These are phyloP conservation scores for Cryptomyrus ogoouensis DNA, from an alignment of 2,113 vertebrate species.

Conservation along the genomic window DNA sequence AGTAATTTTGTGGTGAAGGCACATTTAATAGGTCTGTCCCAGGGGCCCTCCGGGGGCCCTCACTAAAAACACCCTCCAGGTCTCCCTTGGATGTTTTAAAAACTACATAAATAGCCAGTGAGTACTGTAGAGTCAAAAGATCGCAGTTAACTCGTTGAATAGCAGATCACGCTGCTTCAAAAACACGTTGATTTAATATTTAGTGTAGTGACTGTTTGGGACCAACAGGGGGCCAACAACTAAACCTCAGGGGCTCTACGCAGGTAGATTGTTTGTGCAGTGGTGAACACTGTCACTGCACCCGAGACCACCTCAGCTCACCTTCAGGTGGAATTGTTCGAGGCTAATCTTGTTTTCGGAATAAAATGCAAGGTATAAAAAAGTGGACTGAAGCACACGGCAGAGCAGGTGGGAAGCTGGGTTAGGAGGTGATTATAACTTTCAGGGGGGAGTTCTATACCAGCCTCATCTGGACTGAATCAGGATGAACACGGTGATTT, in stretches of 20 bases:
- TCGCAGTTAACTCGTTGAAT: not conserved
- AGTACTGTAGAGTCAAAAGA: not conserved
- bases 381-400: not conserved
- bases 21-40: not conserved
- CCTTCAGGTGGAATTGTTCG: not conserved
- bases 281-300: not conserved
- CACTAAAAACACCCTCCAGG: too few relatives aligned
- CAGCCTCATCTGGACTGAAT: not conserved
- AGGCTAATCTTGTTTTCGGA: not conserved
- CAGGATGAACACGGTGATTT: not conserved
- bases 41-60: not conserved
- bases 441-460: not conserved
- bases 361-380: not conserved
- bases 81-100: not conserved
- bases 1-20: not conserved
- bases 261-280: not conserved
- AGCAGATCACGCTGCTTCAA: not conserved
- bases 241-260: not conserved
- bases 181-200: not conserved
- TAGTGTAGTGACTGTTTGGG: not conserved
- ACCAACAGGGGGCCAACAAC: not conserved
- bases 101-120: not conserved
- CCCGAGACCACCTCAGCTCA: not conserved
- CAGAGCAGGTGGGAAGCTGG: not conserved
- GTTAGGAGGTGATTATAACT: not conserved